A percentile compares a stretch with the other conserved stretches of the same genome.
phyloP scores from a whole-genome alignment of 2,888 invertebrate genomes.

The Rhagium mordax region DNA sequence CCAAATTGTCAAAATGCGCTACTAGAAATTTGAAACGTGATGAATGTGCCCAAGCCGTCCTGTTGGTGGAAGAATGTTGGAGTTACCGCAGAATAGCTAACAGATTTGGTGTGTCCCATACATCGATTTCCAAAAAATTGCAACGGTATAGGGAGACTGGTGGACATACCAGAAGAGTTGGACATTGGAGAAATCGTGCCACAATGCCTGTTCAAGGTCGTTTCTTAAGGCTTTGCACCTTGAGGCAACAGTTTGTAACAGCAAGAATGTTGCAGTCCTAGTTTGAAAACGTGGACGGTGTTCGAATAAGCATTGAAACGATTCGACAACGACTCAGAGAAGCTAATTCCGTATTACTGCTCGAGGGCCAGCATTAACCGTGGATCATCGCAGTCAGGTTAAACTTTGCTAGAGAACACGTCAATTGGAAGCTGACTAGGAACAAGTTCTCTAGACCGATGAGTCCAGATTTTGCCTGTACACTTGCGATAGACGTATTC shows the following conservation, averaged over 20 bases:
- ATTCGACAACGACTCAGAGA: neutral
- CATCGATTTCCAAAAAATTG: constrained; percentile 24
- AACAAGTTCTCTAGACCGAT: constrained; percentile 4
- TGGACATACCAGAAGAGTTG: constrained; percentile 37
- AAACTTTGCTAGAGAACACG: constrained; percentile 30
- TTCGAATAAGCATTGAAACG: constrained; percentile 16
- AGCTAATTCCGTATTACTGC: neutral
- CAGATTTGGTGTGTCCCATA: constrained; percentile 22
- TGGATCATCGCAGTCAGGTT: constrained; percentile 1
- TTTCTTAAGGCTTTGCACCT: constrained; percentile 25
- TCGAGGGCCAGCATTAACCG: constrained; percentile 9
- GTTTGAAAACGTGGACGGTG: constrained; percentile 24
- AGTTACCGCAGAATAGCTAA: no score
- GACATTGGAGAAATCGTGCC: constrained; percentile 30
- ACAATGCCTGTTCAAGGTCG: constrained; percentile 24
- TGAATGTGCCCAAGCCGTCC: constrained; percentile 20
- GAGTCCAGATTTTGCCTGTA: constrained; percentile 38
- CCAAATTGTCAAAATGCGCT: no score
- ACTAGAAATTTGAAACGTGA: constrained; percentile 15
- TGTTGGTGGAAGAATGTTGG: no score
- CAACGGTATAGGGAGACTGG: constrained; percentile 38
- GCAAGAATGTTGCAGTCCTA: constrained; percentile 31
- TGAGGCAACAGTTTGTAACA: constrained; percentile 10
- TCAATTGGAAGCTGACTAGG: constrained; percentile 37
- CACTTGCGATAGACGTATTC: constrained; percentile 32